These are phyloP conservation scores for Oxyruncus cristatus DNA, from an alignment of 2,113 vertebrate species.

Conservation along the genomic window DNA sequence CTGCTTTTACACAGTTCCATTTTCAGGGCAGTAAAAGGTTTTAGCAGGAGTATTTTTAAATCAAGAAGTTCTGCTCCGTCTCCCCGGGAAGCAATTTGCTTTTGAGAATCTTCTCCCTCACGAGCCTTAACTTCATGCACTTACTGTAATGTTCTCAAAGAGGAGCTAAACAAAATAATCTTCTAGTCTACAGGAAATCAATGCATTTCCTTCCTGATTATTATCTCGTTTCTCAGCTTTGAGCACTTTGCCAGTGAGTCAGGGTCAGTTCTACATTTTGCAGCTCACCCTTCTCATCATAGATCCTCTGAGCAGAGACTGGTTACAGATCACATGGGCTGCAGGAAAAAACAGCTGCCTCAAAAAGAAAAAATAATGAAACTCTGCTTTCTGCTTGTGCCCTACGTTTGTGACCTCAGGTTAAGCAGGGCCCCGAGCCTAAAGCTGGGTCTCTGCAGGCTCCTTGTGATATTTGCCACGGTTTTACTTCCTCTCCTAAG, in stretches of 20 bases:
- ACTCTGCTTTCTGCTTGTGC: background rate
- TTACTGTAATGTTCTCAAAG: constrained; percentile 42
- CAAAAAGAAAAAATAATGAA: background rate
- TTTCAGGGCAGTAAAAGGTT: background rate
- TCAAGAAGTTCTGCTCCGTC: background rate
- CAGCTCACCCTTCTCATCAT: constrained; percentile 22
- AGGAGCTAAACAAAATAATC: constrained; percentile 18
- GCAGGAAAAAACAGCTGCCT: constrained; percentile 1
- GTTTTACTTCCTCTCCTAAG: background rate
- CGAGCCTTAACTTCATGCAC: background rate
- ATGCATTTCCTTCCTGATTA: constrained; percentile 64
- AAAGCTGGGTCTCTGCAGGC: background rate
- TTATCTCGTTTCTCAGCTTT: constrained; percentile 37
- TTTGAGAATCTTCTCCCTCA: background rate
- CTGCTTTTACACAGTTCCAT: background rate
- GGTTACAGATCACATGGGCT: background rate
- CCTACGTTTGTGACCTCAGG: background rate
- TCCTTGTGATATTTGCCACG: background rate
- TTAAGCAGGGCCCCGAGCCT: background rate
- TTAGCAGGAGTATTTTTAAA: background rate
- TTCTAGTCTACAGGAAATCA: constrained; percentile 52
- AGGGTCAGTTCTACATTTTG: constrained; percentile 48
- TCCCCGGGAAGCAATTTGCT: constrained; percentile 18
- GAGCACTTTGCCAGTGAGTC: constrained; percentile 51
- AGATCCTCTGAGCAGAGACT: background rate